Conservation (phyloP, 2,888 invertebrate species). For the Sericinus montela region DNA sequence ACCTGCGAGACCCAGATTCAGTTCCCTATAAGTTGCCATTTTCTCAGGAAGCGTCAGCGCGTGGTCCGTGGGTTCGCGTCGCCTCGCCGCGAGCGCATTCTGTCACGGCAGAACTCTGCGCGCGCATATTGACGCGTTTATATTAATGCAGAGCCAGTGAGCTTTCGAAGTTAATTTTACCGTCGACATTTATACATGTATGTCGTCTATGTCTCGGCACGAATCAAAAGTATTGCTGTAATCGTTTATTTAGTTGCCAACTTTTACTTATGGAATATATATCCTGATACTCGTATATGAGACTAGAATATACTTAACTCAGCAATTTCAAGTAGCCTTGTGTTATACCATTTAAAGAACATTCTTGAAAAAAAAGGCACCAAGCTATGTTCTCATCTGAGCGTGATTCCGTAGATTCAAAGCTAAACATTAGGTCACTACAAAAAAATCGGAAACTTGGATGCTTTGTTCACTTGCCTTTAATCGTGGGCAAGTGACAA, state of each 20-base stretch:
- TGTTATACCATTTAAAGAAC: conserved; percentile 46
- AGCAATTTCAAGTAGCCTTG: conserved; percentile 39
- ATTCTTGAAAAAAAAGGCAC: conserved; percentile 56
- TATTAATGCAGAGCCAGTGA: conserved; percentile 65
- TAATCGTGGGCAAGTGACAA: background rate
- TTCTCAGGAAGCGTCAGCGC: conserved; percentile 67
- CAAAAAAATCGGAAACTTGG: conserved; percentile 64
- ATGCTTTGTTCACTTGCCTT: conserved; percentile 44
- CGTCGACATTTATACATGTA: conserved; percentile 34
- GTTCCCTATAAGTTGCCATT: conserved; percentile 75
- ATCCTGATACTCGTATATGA: conserved; percentile 17
- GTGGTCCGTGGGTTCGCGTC: conserved; percentile 36
- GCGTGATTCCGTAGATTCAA: conserved; percentile 68
- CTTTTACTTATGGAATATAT: too few species aligned
- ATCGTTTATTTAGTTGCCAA: conserved; percentile 2
- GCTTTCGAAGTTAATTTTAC: conserved; percentile 35
- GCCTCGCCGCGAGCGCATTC: conserved; percentile 54
- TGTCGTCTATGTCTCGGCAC: conserved; percentile 40
- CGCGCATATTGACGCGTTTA: conserved; percentile 68
- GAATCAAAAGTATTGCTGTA: conserved; percentile 37
- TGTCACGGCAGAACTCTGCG: conserved; percentile 66
- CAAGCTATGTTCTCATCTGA: conserved; percentile 64
- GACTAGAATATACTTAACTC: conserved; percentile 23
- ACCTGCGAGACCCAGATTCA: conserved; percentile 70
- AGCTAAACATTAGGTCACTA: conserved; percentile 48